Evolutionary conservation across 1,140 invertebrate genomes (phyloP).

Genomic region (Oncopodura yosiiana): DNA sequence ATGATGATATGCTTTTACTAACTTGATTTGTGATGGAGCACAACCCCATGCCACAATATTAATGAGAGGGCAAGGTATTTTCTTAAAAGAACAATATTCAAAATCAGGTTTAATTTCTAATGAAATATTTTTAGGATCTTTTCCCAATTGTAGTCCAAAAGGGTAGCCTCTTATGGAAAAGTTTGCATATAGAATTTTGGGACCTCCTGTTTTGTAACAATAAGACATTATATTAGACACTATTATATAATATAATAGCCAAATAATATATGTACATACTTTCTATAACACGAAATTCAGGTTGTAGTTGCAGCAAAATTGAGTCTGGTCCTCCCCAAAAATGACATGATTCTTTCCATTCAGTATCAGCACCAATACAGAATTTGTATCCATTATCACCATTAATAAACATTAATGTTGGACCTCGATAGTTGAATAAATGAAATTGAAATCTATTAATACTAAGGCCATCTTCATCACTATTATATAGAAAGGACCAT

Average conservation of each 20-base stretch:
- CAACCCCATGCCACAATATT: conserved; percentile 73
- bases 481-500: conserved; percentile 74
- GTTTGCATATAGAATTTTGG: conserved; percentile 74
- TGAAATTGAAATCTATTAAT: conserved; percentile 80
- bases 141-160: conserved; percentile 67
- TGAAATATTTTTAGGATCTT: conserved; percentile 61
- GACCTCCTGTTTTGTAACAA: conserved; percentile 49
- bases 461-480: conserved; percentile 69
- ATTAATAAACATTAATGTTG: conserved; percentile 65
- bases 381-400: conserved; percentile 57
- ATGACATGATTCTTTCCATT: conserved; percentile 74
- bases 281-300: conserved; percentile 54
- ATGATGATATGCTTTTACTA: conserved; percentile 12
- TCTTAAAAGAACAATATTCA: conserved; percentile 48
- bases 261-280: conserved; percentile 39
- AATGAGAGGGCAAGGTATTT: conserved; percentile 52
- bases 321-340: conserved; percentile 72
- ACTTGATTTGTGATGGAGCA: conserved; percentile 46
- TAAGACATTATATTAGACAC: conserved; percentile 12
- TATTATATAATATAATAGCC: neutral
- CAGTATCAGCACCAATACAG: conserved; percentile 63
- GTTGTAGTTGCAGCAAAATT: conserved; percentile 65
- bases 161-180: conserved; percentile 71
- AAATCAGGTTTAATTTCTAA: conserved; percentile 64
- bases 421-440: conserved; percentile 71